Evolutionary conservation across 2,113 vertebrate species (phyloP).

Genomic region (Erpornis zantholeuca): DNA sequence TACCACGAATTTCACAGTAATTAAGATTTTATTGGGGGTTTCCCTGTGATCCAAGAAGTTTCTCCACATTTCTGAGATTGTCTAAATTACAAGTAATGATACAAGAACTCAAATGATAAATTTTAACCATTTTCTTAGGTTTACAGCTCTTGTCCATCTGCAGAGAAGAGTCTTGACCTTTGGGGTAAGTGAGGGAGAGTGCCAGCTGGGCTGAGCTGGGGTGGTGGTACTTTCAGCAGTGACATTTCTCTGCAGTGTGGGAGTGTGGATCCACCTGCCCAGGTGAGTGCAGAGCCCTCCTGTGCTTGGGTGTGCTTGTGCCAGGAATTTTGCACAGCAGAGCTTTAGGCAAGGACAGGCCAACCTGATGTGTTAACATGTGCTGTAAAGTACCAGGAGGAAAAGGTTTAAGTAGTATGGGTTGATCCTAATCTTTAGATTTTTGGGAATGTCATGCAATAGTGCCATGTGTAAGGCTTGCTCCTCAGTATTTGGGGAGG

Average conservation of each 20-base stretch:
- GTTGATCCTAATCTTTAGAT: not conserved
- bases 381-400: accelerated
- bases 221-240: accelerated
- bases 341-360: not conserved
- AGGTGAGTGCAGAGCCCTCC: not conserved
- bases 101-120: too few relatives aligned
- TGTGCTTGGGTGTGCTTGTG: not conserved
- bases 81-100: not conserved
- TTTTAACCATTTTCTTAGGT: not conserved
- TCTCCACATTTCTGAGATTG: not conserved
- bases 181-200: not conserved
- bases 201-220: not conserved
- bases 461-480: not conserved
- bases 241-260: not conserved
- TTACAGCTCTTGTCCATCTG: not conserved
- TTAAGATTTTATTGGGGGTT: not conserved
- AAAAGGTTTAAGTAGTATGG: accelerated
- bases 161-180: not conserved
- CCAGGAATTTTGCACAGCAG: not conserved
- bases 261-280: not conserved
- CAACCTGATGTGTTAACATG: not conserved
- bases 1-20: not conserved
- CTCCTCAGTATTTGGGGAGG: not conserved
- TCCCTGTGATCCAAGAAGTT: not conserved
- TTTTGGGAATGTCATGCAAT: not conserved